phyloP scores from a whole-genome alignment of 2,888 invertebrate species.

The Netelia inedita region DNA sequence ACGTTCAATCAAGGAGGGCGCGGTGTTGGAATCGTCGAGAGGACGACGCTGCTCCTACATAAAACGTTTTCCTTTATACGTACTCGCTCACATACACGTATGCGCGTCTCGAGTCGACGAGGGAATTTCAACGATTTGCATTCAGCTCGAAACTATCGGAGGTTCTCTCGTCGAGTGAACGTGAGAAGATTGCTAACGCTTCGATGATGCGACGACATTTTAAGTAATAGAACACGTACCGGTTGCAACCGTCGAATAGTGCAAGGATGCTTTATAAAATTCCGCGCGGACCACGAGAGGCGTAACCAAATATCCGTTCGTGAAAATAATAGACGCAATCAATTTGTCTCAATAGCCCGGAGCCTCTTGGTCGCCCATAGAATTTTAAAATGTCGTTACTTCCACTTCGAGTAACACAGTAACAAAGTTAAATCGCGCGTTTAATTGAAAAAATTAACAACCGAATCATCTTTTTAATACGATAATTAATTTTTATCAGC shows the following conservation, averaged over 20 bases:
- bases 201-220: slow-evolving; percentile 8
- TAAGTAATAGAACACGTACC: slow-evolving; percentile 7
- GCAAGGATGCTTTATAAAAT: not conserved
- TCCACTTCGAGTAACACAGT: not conserved
- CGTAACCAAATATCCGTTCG: slow-evolving; percentile 39
- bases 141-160: slow-evolving; percentile 32
- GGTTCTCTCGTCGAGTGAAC: slow-evolving; percentile 31
- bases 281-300: not conserved
- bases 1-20: not conserved
- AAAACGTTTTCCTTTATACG: not conserved
- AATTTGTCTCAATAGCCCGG: slow-evolving; percentile 15
- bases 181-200: slow-evolving; percentile 45
- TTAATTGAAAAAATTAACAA: too few relatives aligned
- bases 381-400: slow-evolving; percentile 4
- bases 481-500: too few relatives aligned
- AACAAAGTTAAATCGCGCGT: not conserved
- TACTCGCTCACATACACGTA: not conserved
- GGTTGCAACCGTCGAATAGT: not conserved
- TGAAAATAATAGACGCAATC: slow-evolving; percentile 40
- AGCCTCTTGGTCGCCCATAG: not conserved
- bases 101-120: slow-evolving; percentile 32
- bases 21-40: not conserved
- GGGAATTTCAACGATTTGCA: slow-evolving; percentile 55
- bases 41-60: not conserved
- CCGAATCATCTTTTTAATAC: too few relatives aligned